Percentiles rank a stretch among this genome's conserved stretches.
phyloP scores from a whole-genome alignment of 2,797 vertebrate genomes.

The Pangasius djambal region DNA sequence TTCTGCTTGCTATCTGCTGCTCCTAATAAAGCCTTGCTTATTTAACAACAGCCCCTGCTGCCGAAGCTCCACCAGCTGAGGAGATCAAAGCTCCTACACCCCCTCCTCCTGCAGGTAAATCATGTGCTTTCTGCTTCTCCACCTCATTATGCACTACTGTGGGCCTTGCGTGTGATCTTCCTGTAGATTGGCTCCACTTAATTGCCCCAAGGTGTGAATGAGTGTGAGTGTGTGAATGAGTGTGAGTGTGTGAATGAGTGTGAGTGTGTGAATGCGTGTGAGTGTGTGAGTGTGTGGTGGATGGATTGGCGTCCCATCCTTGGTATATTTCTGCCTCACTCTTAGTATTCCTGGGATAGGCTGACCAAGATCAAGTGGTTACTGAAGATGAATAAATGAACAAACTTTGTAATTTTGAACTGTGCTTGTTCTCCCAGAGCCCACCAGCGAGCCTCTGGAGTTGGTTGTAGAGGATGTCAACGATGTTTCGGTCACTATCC shows the following conservation, averaged over 20 bases:
- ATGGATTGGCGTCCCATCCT: neutral
- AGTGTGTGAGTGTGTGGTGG: too few species aligned
- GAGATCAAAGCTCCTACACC: conserved; percentile 74
- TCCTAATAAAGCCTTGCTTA: conserved; percentile 57
- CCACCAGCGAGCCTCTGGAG: conserved; percentile 83
- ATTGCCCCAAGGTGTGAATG: neutral
- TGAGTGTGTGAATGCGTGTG: too few species aligned
- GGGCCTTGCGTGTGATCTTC: neutral
- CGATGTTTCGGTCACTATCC: conserved; percentile 82
- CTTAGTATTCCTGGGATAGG: neutral
- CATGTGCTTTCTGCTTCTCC: neutral
- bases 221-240: neutral
- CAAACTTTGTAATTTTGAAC: neutral
- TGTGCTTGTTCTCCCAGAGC: conserved; percentile 70
- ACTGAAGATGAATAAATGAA: neutral
- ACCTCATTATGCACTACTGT: neutral
- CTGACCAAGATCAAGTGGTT: neutral
- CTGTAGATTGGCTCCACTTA: neutral
- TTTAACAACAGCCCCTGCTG: conserved; percentile 71
- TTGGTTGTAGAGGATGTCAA: conserved; percentile 88
- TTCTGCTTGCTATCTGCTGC: conserved; percentile 54
- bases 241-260: neutral
- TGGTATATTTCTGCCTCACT: neutral
- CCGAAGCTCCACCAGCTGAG: conserved; percentile 72
- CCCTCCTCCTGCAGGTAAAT: conserved; percentile 76